Base-by-base conservation (phyloP, 2,888 invertebrate genomes). In the Limenitis camilla region DNA sequence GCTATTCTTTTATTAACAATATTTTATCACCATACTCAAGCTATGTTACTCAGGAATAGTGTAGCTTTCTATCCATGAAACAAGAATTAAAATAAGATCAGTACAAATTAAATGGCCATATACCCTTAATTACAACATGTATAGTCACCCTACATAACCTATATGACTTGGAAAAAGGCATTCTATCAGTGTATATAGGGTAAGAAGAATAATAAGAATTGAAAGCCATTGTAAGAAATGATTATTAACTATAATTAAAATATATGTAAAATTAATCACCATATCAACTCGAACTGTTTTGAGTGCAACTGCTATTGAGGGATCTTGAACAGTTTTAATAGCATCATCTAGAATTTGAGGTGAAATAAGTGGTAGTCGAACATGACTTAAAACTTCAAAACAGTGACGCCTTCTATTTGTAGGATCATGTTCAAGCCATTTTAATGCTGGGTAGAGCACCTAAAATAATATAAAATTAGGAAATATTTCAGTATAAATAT, bases 401-500 rank as follows among this genome's bases (percentile, higher is more conserved):
- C 97, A 94, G 74, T 92, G 93, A 56, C 93, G 91, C 60, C 95
- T 90, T 49, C 97, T 89, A 47, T 92, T 90, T 11, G 91, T 83
- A 10, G 94, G 91, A 70, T 96, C 94, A 69, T 95, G 93, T 61
- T 92, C 92, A 44, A 97, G 91, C 97, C 97, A 97, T 62, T 93
- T 90, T 61, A 97, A 84, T 11, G 96, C 96, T 50, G 95, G 94
- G 74, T 93, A 92, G 74, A 96, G 92, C 55, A 95, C 93, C 92
- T 94, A 9, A 6, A 29, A 70, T 36, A 69, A 66, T 30, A 29
- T 10, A 47, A 36, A n/a, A 8, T 19, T 19, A 19, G 3, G 19
- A 19, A 19, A 19, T 19, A 19, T 19, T 19, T 19, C 19, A 19
- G 19, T 19, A 19, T 2, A 19, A 19, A 19, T 19, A n/a, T n/a